Evolutionary conservation across 2,797 vertebrate species (phyloP), one percentile per base, ranked within the genome.

Genomic region (Manis pentadactyla): DNA sequence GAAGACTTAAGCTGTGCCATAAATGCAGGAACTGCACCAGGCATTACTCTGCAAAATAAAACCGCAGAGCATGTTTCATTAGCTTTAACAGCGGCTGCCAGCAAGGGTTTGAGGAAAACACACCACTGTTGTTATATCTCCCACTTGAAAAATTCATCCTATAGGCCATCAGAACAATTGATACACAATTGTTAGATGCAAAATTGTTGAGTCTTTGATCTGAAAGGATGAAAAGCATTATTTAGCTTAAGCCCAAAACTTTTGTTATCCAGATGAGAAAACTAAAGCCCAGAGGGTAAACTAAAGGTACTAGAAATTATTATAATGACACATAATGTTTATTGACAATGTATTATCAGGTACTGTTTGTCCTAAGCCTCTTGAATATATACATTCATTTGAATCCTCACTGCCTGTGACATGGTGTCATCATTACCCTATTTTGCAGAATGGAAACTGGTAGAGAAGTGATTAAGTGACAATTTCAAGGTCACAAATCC

Each of bases 211-310:
- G 23, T 85, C 25, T 82, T 93, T 89, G 7, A 78, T 83, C 29
- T 89, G 57, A 93, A 93, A 64, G 71, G 25, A 90, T 86, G 42
- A 61, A 75, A 92, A 86, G 29, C 57, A 73, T 42, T 34, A 68
- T 89, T 86, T 87, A 73, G 29, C 42, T 64, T 77, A 68, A 74
- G 37, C 10, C 7, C 29, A 78, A 79, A 83, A 59, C 15, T 69
- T 85, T 81, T n/a, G 39, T 86, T 95, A 95, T 82, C 37, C 53
- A 89, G 51, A 46, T 83, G 31, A 77, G 42, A 92, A 96, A 85
- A 93, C 34, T 27, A 90, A 89, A 37, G 18, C 39, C n/a, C 11
- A 55, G 82, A 12, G n/a, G 71, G 17, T 46, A 46, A 46, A 46
- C 46, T 46, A 46, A 46, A 46, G 21, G 29, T 12, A 78, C 85